These are phyloP conservation scores for Petrocephalus microphthalmus DNA, from an alignment of 2,113 vertebrate species.

Conservation along the genomic window DNA sequence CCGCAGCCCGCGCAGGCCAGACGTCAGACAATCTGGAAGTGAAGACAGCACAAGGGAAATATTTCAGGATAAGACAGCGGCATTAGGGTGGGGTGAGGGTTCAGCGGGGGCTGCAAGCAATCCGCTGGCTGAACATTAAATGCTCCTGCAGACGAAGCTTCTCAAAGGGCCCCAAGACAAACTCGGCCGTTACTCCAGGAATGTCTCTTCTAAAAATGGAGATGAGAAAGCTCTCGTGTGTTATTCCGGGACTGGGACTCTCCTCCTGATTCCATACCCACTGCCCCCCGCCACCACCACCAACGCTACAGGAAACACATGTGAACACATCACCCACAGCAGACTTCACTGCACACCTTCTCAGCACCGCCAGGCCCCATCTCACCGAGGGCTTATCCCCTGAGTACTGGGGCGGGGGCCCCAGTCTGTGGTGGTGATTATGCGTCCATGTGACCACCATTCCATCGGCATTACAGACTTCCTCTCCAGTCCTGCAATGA, in stretches of 20 bases:
- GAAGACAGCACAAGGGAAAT: neutral
- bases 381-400: neutral
- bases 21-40: constrained; percentile 68
- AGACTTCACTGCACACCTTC: neutral
- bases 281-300: neutral
- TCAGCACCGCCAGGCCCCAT: neutral
- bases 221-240: neutral
- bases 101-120: neutral
- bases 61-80: neutral
- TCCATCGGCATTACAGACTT: neutral
- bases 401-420: neutral
- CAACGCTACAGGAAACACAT: neutral
- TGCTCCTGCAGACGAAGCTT: neutral
- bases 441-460: neutral
- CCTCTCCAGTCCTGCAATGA: constrained; percentile 9
- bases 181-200: neutral
- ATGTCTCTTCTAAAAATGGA: constrained; percentile 24
- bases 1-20: constrained; percentile 66
- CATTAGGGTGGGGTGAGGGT: neutral
- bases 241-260: neutral
- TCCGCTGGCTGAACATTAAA: constrained; percentile 11
- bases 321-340: neutral
- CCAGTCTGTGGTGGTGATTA: neutral
- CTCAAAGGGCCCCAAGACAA: neutral
- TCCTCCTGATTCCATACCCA: neutral